Percentiles rank a stretch among this genome's conserved stretches.
Conservation (phyloP, 2,888 invertebrate genomes). For the Cataglyphis albicans region DNA sequence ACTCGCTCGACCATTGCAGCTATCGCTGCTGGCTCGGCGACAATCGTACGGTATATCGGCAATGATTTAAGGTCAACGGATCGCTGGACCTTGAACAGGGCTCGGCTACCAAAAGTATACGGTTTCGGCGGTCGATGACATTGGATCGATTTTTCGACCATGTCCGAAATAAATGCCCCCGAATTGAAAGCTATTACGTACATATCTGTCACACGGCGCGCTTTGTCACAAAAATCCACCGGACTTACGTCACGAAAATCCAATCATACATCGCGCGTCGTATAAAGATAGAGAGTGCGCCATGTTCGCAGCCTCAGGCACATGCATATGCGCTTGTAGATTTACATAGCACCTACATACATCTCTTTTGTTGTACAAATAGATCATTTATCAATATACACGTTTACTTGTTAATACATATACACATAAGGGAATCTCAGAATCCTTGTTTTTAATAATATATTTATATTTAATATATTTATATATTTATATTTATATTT, state of each 20-base stretch:
- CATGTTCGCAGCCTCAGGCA: background rate
- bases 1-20: constrained; percentile 30
- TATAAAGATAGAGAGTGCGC: background rate
- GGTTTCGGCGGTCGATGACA: constrained; percentile 66
- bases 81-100: constrained; percentile 62
- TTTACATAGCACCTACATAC: background rate
- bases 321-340: background rate
- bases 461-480: too few species aligned
- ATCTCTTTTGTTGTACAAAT: constrained; percentile 7
- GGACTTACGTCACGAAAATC: constrained; percentile 29
- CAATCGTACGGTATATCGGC: constrained; percentile 40
- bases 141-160: constrained; percentile 22
- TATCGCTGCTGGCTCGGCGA: constrained; percentile 10
- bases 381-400: constrained; percentile 20
- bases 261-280: background rate
- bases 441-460: constrained; percentile 28
- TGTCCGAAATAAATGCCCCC: constrained; percentile 21
- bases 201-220: too few species aligned
- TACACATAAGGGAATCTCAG: background rate
- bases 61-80: constrained; percentile 44
- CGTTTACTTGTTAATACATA: constrained; percentile 25
- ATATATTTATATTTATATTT: too few species aligned
- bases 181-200: background rate
- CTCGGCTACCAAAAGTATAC: constrained; percentile 17
- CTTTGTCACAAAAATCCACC: background rate